phyloP scores from a whole-genome alignment of 2,797 vertebrate genomes.

The Enteromius unitaeniatus region DNA sequence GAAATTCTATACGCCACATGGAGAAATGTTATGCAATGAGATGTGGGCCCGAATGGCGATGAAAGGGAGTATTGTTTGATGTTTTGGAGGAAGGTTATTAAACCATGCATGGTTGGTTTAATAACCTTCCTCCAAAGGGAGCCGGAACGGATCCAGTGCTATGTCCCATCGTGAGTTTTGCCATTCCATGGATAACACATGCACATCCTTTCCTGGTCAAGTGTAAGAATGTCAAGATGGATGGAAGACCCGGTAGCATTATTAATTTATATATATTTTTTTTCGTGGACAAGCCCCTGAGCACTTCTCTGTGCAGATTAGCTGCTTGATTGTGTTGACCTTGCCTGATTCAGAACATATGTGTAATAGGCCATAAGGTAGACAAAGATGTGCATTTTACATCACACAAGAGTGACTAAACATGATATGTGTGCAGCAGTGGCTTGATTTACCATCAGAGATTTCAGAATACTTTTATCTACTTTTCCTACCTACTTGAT shows the following conservation, averaged over 20 bases:
- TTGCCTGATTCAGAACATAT: conserved; percentile 43
- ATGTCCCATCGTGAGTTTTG: neutral
- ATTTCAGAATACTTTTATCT: neutral
- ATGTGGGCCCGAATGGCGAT: conserved; percentile 14
- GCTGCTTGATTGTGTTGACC: conserved; percentile 50
- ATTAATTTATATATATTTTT: neutral
- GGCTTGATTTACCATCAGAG: neutral
- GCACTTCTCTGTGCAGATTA: conserved; percentile 41
- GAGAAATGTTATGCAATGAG: conserved; percentile 33
- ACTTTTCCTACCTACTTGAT: neutral
- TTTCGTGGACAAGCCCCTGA: neutral
- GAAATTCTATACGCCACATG: conserved; percentile 19
- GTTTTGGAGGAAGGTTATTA: conserved; percentile 33
- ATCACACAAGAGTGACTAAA: neutral
- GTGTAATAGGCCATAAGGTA: conserved; percentile 16
- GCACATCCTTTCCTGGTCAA: neutral
- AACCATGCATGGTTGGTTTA: conserved; percentile 12
- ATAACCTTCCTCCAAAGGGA: conserved; percentile 6
- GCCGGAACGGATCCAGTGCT: neutral
- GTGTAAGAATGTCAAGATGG: neutral
- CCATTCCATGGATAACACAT: neutral
- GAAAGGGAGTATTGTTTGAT: conserved; percentile 41
- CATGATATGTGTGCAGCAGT: conserved; percentile 1
- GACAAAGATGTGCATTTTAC: neutral
- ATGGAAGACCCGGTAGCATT: neutral